Conservation (phyloP, 2,797 vertebrate genomes). For the Hypotaenidia okinawae region DNA sequence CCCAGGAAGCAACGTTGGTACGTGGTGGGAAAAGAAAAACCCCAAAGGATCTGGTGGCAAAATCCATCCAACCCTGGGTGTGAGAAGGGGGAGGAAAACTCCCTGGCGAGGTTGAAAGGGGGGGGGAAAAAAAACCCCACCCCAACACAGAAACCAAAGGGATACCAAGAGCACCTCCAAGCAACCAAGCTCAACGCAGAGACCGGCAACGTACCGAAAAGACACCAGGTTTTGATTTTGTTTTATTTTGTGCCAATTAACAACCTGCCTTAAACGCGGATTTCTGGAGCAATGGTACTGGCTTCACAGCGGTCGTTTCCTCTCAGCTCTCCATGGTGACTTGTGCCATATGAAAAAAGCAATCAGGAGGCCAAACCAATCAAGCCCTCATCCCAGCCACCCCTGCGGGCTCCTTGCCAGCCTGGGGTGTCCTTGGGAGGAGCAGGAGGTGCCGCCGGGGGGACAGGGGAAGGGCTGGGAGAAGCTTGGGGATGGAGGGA, state of each 20-base stretch:
- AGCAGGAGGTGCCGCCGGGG: not conserved
- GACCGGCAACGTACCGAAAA: conserved; percentile 49
- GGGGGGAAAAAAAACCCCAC: not conserved
- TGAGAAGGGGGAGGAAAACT: not conserved
- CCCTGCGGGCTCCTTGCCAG: not conserved
- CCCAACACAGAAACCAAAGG: not conserved
- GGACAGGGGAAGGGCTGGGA: conserved; percentile 26
- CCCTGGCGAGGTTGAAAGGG: not conserved
- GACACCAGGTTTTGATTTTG: conserved; percentile 69
- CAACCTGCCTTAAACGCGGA: conserved; percentile 91
- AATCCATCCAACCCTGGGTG: conserved; percentile 34
- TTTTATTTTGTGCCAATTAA: conserved; percentile 90
- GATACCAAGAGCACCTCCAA: conserved; percentile 2
- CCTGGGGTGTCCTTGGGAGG: not conserved
- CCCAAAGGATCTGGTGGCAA: not conserved
- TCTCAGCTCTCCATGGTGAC: conserved; percentile 78
- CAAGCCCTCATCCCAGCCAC: not conserved
- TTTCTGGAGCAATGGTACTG: conserved; percentile 79
- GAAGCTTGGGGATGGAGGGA: conserved; percentile 26
- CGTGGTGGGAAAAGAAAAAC: not conserved
- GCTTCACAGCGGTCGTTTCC: conserved; percentile 73
- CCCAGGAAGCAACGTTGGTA: not conserved
- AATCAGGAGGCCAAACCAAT: conserved; percentile 54
- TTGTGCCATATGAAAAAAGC: conserved; percentile 80
- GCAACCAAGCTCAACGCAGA: not conserved